phyloP scores from a whole-genome alignment of 2,797 vertebrate genomes.

The Halcyon chelicuti region DNA sequence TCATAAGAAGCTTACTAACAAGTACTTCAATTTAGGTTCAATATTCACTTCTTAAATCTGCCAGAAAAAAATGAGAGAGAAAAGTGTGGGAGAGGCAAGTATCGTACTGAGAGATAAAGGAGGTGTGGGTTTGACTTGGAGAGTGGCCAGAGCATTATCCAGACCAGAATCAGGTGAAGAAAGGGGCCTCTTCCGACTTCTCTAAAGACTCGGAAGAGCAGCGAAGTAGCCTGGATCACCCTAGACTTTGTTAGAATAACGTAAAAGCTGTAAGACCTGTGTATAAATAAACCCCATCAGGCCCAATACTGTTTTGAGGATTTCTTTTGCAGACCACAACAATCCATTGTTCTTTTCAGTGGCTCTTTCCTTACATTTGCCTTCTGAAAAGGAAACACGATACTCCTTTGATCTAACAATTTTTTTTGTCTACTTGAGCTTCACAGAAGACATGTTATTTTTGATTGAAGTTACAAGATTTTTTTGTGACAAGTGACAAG shows the following conservation, averaged over 20 bases:
- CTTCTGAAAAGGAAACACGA: neutral
- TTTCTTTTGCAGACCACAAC: neutral
- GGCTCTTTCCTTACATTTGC: neutral
- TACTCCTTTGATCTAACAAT: neutral
- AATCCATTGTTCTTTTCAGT: neutral
- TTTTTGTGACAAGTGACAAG: neutral
- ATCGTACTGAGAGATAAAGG: neutral
- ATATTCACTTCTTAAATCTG: neutral
- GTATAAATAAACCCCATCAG: neutral
- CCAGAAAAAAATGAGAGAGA: neutral
- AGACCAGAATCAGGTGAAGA: neutral
- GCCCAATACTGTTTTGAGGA: neutral
- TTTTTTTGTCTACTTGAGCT: neutral
- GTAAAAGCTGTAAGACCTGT: neutral
- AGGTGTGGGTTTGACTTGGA: neutral
- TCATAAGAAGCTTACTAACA: constrained; percentile 1
- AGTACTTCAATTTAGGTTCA: neutral
- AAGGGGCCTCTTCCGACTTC: neutral
- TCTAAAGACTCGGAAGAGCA: neutral
- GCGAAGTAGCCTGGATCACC: neutral
- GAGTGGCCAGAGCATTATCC: neutral
- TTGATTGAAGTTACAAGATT: neutral
- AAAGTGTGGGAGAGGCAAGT: neutral
- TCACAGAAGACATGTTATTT: neutral
- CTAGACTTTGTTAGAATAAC: neutral